phyloP scores from a whole-genome alignment of 2,797 vertebrate species.

The Microtus obscurus region DNA sequence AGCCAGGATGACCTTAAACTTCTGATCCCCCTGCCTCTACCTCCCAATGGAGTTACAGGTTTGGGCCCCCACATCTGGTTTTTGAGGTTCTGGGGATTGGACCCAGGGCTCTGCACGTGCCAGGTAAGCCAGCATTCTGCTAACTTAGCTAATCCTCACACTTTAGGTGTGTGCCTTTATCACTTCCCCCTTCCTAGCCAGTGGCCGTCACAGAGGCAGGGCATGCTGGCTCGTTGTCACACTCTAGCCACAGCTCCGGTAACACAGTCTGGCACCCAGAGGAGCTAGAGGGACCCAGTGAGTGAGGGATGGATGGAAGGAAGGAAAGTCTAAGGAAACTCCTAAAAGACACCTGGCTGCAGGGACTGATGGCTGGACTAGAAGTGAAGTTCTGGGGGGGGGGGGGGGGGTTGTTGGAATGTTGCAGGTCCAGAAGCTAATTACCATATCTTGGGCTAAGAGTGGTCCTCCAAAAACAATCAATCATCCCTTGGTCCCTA shows the following conservation, averaged over 20 bases:
- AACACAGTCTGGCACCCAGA: neutral
- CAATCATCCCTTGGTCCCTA: neutral
- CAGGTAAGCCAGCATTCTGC: neutral
- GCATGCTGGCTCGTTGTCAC: fast-evolving
- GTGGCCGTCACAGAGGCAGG: neutral
- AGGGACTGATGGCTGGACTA: neutral
- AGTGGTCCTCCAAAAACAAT: neutral
- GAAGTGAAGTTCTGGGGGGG: neutral
- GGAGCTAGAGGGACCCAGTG: neutral
- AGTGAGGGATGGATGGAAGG: neutral
- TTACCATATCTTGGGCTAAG: neutral
- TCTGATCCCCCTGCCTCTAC: neutral
- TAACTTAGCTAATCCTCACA: neutral
- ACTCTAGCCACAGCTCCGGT: neutral
- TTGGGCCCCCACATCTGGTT: neutral
- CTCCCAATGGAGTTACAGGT: neutral
- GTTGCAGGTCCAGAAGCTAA: neutral
- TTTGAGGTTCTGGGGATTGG: neutral
- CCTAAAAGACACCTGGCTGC: neutral
- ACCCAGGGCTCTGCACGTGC: neutral
- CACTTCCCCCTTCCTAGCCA: fast-evolving
- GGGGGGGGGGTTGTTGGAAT: neutral
- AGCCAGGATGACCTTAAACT: neutral
- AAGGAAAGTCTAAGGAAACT: neutral
- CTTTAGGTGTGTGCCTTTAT: no score